Evolutionary conservation across 2,113 vertebrate species (phyloP).

Genomic region (Prolemur simus): DNA sequence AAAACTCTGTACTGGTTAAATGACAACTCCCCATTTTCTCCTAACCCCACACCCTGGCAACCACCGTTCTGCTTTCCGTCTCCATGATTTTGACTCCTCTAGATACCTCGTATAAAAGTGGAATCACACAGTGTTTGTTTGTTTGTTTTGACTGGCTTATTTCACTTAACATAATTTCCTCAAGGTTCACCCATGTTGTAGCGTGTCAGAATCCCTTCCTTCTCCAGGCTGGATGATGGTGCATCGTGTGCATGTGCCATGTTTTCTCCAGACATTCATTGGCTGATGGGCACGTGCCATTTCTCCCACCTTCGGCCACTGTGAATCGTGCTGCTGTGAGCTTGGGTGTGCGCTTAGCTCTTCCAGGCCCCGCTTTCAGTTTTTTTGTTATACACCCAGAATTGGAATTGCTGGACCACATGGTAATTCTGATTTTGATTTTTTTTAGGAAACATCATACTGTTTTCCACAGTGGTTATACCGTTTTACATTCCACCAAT

Average conservation of each 20-base stretch:
- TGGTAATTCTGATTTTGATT: not conserved
- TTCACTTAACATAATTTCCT: not conserved
- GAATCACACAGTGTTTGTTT: not conserved
- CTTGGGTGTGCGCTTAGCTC: not conserved
- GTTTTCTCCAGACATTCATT: no score
- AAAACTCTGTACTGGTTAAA: not conserved
- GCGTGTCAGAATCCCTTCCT: not conserved
- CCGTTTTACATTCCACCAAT: not conserved
- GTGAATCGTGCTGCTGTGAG: not conserved
- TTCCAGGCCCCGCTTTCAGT: not conserved
- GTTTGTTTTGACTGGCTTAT: not conserved
- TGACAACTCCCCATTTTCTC: not conserved
- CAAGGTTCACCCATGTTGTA: not conserved
- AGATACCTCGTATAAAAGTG: no score
- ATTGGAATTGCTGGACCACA: not conserved
- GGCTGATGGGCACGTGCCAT: not conserved
- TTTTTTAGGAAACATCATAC: not conserved
- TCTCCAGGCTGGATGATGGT: not conserved
- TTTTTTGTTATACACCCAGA: not conserved
- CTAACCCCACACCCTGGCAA: not conserved
- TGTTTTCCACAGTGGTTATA: not conserved
- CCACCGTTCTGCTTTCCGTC: not conserved
- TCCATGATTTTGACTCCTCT: not conserved
- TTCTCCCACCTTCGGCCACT: not conserved
- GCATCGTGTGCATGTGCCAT: not conserved